A percentile compares a stretch with the other conserved stretches of the same genome.
phyloP scores from a whole-genome alignment of 2,113 vertebrate genomes.

The Erythrocebus patas region DNA sequence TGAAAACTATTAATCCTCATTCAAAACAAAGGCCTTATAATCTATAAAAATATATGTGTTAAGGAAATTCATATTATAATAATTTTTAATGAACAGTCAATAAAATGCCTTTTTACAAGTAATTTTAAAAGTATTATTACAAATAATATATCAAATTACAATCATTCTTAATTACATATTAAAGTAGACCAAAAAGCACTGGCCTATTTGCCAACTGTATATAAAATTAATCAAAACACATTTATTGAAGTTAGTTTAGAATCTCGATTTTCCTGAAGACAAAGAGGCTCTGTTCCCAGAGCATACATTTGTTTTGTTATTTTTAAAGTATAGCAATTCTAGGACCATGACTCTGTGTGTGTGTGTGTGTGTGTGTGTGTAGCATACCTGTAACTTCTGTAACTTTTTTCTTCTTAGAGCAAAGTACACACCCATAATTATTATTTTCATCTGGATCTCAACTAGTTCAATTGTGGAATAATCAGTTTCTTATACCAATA shows the following conservation, averaged over 20 bases:
- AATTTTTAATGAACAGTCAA: not conserved
- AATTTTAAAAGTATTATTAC: not conserved
- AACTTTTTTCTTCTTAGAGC: not conserved
- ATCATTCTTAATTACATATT: slow-evolving; percentile 17
- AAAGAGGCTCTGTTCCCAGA: not conserved
- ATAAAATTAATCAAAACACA: not conserved
- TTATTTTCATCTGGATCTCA: not conserved
- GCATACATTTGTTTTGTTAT: not conserved
- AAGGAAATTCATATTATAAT: not conserved
- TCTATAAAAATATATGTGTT: not conserved
- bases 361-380: not conserved
- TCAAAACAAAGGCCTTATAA: not conserved
- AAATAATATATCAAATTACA: slow-evolving; percentile 1
- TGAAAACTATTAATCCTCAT: not conserved
- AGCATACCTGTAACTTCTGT: not conserved
- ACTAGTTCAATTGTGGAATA: not conserved
- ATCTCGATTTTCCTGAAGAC: not conserved
- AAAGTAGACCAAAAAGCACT: not conserved
- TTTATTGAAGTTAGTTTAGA: not conserved
- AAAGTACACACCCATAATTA: not conserved
- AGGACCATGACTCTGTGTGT: not conserved
- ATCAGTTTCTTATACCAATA: not conserved
- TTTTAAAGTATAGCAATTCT: slow-evolving; percentile 21
- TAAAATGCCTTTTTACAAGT: not conserved
- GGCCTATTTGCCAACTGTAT: not conserved